Evolutionary conservation across 1,140 invertebrate genomes (phyloP), one percentile per base, ranked within the genome.

Genomic region (Myzus persicae): DNA sequence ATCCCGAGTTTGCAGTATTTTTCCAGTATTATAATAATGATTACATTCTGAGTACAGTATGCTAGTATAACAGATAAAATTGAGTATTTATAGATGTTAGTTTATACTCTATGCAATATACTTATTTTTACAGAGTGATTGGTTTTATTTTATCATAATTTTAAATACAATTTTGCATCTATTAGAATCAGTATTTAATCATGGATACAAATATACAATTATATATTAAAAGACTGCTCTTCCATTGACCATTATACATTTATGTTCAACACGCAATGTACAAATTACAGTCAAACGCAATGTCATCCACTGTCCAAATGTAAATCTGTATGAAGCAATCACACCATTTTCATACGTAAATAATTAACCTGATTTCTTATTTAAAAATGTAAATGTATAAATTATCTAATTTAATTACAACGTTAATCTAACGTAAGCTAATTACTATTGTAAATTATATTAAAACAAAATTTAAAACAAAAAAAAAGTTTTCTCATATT

Each of bases 51-150:
- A 36, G 6, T 76, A 18, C 31, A 67, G 31, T 76, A n/a, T n/a
- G 18, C 2, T 18, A 76, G 31, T n/a, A 18, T 67, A 48, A 20
- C 20, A 67, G 3, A 4, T 11, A 31, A 67, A 31, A 67, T 67
- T 31, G 31, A 67, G 4, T 76, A 76, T 76, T n/a, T 76, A 76
- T n/a, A n/a, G 14, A n/a, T 76, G 14, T n/a, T 5, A 18, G 14
- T 20, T 76, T 76, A 76, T 76, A 76, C 59, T 76, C 59, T 76
- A 76, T 76, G 59, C 59, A 76, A 76, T 76, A 76, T n/a, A 76
- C 59, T 76, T n/a, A n/a, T 76, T 76, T 18, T n/a, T 76, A 76
- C 59, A 76, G 59, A 76, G 59, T 76, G 31, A 76, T 76, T 76
- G 14, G 14, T n/a, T 14, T 76, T 3, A 2, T 76, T 2, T n/a